Evolutionary conservation across 53 echinoderm and acorn worm genomes (phyloP).

Genomic region (Temnopleurus reevesii): DNA sequence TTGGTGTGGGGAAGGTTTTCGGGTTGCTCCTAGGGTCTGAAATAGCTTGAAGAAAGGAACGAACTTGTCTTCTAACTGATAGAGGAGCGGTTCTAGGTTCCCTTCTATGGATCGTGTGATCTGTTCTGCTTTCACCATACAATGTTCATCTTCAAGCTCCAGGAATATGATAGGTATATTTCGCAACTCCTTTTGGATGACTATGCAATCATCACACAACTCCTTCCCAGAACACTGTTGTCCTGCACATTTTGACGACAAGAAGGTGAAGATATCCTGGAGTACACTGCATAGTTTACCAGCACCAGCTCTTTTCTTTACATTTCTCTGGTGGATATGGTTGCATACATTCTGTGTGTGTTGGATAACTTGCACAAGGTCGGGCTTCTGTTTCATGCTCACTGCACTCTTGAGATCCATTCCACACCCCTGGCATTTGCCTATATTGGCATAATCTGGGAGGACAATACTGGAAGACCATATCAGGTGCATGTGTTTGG

Average conservation of each 20-base stretch:
- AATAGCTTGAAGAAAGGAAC: slow-evolving; percentile 7
- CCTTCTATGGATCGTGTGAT: neutral
- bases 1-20: slow-evolving; percentile 46
- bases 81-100: slow-evolving; percentile 17
- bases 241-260: neutral
- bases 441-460: neutral
- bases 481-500: neutral
- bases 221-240: neutral
- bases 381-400: neutral
- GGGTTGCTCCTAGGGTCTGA: slow-evolving; percentile 48
- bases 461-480: neutral
- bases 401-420: neutral
- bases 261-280: neutral
- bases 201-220: neutral
- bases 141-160: neutral
- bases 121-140: slow-evolving; percentile 6
- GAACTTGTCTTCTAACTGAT: slow-evolving; percentile 48
- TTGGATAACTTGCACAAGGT: neutral
- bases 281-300: neutral
- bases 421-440: neutral
- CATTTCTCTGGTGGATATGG: neutral
- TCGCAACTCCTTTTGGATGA: neutral
- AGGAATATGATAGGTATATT: slow-evolving; percentile 26
- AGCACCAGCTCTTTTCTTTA: neutral
- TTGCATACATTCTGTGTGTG: slow-evolving; percentile 16